A percentile compares a stretch with the other conserved stretches of the same genome.
phyloP scores from a whole-genome alignment of 2,113 vertebrate species.

The Grus americana region DNA sequence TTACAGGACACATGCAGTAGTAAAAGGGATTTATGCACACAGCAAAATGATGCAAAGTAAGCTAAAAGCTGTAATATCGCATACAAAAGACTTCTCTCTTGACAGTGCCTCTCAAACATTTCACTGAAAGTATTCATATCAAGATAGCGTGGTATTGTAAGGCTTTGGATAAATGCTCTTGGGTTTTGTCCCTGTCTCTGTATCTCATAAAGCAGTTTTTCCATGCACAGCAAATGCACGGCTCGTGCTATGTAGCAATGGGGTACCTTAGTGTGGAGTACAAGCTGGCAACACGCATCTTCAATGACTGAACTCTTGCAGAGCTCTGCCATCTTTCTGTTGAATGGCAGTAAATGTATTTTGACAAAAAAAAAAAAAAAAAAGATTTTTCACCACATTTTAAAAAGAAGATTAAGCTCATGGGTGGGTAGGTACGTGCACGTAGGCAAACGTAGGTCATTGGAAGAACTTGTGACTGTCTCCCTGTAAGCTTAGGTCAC shows the following conservation, averaged over 20 bases:
- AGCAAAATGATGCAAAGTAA: slow-evolving; percentile 43
- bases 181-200: not conserved
- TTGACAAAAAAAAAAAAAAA: not conserved
- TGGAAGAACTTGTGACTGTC: not conserved
- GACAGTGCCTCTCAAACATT: not conserved
- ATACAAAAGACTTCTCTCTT: slow-evolving; percentile 8
- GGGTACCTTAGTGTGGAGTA: not conserved
- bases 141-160: not conserved
- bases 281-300: not conserved
- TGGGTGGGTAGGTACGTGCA: not conserved
- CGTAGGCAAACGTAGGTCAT: not conserved
- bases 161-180: not conserved
- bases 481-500: not conserved
- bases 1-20: not conserved
- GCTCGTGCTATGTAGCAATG: not conserved
- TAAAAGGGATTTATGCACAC: slow-evolving; percentile 23
- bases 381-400: not conserved
- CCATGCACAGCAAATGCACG: not conserved
- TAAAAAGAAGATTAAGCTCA: not conserved
- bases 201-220: not conserved
- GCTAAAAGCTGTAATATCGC: slow-evolving; percentile 33
- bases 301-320: not conserved
- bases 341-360: not conserved
- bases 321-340: not conserved
- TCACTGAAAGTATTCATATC: not conserved